A percentile compares a stretch with the other conserved stretches of the same genome.
Conservation (phyloP, 2,888 invertebrate species). For the Chirona hameri region DNA sequence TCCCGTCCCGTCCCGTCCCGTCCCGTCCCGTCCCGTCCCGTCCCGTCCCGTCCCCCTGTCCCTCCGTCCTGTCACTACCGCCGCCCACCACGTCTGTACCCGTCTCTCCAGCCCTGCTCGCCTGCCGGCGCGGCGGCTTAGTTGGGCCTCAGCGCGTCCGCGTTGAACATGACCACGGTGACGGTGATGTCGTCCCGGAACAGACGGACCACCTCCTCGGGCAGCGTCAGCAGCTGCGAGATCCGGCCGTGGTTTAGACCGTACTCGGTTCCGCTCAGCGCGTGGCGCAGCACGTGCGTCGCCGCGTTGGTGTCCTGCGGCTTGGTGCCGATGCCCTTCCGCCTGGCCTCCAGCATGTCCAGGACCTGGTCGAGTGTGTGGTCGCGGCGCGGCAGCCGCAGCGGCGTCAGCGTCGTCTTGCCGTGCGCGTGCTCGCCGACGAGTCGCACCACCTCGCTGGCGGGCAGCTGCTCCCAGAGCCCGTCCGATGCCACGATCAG, state of each 20-base stretch:
- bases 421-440: slow-evolving; percentile 89
- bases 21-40: too few relatives aligned
- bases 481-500: slow-evolving; percentile 92
- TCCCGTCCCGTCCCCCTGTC: too few relatives aligned
- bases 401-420: slow-evolving; percentile 71
- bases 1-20: too few relatives aligned
- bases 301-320: slow-evolving; percentile 91
- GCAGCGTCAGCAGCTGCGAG: slow-evolving; percentile 77
- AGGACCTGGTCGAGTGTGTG: slow-evolving; percentile 71
- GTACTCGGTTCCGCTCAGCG: slow-evolving; percentile 86
- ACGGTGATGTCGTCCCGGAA: slow-evolving; percentile 97
- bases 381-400: slow-evolving; percentile 66
- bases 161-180: slow-evolving; percentile 87
- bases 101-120: neutral
- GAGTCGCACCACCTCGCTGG: slow-evolving; percentile 74
- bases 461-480: slow-evolving; percentile 85
- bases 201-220: slow-evolving; percentile 78
- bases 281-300: slow-evolving; percentile 91
- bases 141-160: slow-evolving; percentile 64
- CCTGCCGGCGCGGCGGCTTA: neutral
- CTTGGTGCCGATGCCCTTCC: slow-evolving; percentile 77
- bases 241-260: slow-evolving; percentile 82
- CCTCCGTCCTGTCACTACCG: too few relatives aligned
- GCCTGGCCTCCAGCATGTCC: slow-evolving; percentile 66
- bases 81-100: too few relatives aligned